Conservation (phyloP, 1,140 invertebrate species). For the Holcopasites calliopsidis region DNA sequence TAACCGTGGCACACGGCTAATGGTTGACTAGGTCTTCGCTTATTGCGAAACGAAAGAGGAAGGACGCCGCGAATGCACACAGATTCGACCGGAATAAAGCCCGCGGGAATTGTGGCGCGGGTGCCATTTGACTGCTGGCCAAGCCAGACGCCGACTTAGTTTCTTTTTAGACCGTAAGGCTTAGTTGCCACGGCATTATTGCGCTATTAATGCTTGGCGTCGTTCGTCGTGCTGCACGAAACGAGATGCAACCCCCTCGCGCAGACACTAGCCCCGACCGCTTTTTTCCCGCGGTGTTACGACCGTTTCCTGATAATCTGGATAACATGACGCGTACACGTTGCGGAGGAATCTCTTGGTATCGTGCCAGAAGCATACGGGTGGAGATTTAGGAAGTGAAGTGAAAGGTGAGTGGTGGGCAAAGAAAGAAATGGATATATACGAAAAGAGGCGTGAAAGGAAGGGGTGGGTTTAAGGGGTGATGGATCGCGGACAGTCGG, state of each 20-base stretch:
- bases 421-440: no score
- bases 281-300: neutral
- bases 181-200: conserved; percentile 52
- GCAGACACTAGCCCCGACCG: neutral
- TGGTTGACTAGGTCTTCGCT: neutral
- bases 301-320: conserved; percentile 44
- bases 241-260: neutral
- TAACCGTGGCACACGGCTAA: neutral
- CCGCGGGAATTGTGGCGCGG: conserved; percentile 19
- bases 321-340: conserved; percentile 32
- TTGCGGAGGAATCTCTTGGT: conserved; percentile 46
- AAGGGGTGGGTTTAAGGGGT: neutral
- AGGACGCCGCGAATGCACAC: neutral
- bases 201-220: conserved; percentile 46
- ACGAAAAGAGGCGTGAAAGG: no score
- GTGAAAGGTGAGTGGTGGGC: neutral
- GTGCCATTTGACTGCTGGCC: conserved; percentile 56
- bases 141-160: conserved; percentile 48
- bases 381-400: neutral
- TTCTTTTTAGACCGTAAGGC: conserved; percentile 59
- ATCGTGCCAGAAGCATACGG: conserved; percentile 29
- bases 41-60: conserved; percentile 14
- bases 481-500: neutral
- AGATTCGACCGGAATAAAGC: conserved; percentile 41
- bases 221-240: conserved; percentile 31